These are phyloP conservation scores for Chelonoidis abingdonii DNA, from an alignment of 2,113 vertebrate species.

Conservation along the genomic window DNA sequence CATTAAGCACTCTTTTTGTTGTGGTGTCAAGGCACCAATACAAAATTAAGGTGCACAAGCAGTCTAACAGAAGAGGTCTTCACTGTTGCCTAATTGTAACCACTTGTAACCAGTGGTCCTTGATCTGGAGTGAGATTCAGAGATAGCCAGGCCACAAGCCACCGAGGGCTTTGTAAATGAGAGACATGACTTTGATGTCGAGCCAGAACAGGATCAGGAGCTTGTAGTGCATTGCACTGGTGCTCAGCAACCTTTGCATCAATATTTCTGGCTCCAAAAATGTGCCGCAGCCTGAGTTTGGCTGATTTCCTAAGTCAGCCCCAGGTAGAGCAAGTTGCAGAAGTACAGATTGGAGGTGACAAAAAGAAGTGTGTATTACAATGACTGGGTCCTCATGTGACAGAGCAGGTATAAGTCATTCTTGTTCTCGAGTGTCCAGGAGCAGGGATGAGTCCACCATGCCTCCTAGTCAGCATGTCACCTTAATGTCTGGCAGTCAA, in stretches of 20 bases:
- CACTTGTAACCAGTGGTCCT: neutral
- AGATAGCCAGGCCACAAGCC: neutral
- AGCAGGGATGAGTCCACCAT: too few relatives aligned
- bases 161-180: neutral
- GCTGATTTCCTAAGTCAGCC: neutral
- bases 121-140: neutral
- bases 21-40: constrained; percentile 29
- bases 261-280: neutral
- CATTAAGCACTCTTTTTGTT: neutral
- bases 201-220: neutral
- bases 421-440: neutral
- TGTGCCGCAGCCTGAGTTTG: neutral
- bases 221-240: neutral
- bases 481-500: too few relatives aligned
- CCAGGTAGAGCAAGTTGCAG: neutral
- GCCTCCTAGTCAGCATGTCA: neutral
- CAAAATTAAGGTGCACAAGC: neutral
- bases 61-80: constrained; percentile 3
- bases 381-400: neutral
- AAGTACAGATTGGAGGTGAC: neutral
- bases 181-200: neutral
- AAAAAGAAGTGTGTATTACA: neutral
- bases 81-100: constrained; percentile 27
- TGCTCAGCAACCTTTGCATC: neutral
- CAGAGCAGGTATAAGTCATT: too few relatives aligned